Evolutionary conservation across 2,888 invertebrate genomes (phyloP).

Genomic region (Troides helena): DNA sequence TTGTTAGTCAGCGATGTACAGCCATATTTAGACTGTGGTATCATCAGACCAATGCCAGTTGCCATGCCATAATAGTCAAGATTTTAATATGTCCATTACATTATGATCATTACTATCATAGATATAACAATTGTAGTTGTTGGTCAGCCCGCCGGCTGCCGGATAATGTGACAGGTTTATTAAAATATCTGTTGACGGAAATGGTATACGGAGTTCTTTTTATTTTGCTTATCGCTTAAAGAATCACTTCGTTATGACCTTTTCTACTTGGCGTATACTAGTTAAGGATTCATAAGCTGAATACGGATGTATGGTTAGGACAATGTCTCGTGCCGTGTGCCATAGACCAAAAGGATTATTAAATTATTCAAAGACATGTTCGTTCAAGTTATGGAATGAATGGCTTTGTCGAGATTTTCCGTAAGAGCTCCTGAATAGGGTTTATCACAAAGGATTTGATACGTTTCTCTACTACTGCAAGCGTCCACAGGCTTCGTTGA

Average conservation of each 20-base stretch:
- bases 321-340: too few species aligned
- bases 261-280: neutral
- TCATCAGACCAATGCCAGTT: constrained; percentile 23
- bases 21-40: constrained; percentile 16
- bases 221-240: constrained; percentile 12
- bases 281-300: too few species aligned
- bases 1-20: constrained; percentile 7
- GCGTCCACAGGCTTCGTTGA: too few species aligned
- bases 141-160: constrained; percentile 2
- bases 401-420: too few species aligned
- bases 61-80: constrained; percentile 20
- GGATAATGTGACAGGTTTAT: constrained; percentile 18
- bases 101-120: constrained; percentile 11
- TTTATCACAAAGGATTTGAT: too few species aligned
- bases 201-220: constrained; percentile 9
- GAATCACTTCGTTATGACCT: neutral
- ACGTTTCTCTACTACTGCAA: too few species aligned
- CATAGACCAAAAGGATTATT: too few species aligned
- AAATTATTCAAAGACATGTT: too few species aligned
- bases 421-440: too few species aligned
- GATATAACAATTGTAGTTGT: constrained; percentile 14
- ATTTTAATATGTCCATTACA: neutral
- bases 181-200: constrained; percentile 24
- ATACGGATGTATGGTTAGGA: too few species aligned
- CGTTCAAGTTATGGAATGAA: too few species aligned